phyloP scores from a whole-genome alignment of 1,140 invertebrate genomes.

The Drosophila carrolli region DNA sequence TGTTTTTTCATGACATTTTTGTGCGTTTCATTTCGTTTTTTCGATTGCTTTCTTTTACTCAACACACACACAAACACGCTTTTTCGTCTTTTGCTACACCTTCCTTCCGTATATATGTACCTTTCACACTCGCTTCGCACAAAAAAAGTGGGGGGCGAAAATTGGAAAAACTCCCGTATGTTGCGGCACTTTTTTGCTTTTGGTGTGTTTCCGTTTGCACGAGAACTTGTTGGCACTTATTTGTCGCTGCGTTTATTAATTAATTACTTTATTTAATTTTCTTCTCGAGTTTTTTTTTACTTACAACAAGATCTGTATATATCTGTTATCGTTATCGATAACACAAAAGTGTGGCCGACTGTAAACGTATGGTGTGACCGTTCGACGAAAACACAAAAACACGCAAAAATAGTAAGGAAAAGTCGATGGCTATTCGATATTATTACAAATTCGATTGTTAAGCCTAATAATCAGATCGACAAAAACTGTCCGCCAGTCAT shows the following conservation, averaged over 20 bases:
- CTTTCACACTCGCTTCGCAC: conserved; percentile 48
- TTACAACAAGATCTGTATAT: conserved; percentile 39
- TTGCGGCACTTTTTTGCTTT: conserved; percentile 17
- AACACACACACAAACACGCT: conserved; percentile 55
- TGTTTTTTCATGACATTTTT: conserved; percentile 62
- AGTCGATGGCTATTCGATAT: no score
- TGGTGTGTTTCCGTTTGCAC: conserved; percentile 33
- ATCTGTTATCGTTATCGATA: conserved; percentile 9
- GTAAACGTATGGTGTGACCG: background rate
- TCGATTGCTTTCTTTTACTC: conserved; percentile 78
- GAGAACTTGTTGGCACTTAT: conserved; percentile 46
- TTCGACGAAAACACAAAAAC: background rate
- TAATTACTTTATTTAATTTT: conserved; percentile 58
- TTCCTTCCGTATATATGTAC: conserved; percentile 76
- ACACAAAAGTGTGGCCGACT: background rate
- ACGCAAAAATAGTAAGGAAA: no score
- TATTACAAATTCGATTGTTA: no score
- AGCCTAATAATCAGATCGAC: no score
- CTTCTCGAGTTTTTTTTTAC: conserved; percentile 23
- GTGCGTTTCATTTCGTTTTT: conserved; percentile 69
- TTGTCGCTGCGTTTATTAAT: conserved; percentile 22
- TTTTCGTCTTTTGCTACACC: conserved; percentile 72
- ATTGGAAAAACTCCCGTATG: conserved; percentile 36
- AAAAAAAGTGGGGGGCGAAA: conserved; percentile 24
- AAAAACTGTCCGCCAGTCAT: no score